Conservation (phyloP, 1,140 invertebrate genomes). For the Drosophila melanica region DNA sequence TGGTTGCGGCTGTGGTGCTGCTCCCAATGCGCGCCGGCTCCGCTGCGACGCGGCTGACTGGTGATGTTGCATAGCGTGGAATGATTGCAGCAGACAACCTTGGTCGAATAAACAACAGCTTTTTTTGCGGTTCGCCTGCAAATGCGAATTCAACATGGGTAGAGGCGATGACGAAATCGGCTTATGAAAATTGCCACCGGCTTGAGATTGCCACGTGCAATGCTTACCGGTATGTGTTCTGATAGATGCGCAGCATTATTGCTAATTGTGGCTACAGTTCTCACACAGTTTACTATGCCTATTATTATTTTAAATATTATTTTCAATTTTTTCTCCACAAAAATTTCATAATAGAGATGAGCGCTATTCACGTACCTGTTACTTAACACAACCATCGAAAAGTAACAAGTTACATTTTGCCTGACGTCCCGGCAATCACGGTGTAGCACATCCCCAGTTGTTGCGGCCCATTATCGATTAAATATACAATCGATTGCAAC, state of each 20-base stretch:
- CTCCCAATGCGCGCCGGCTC: slow-evolving; percentile 40
- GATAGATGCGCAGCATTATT: slow-evolving; percentile 77
- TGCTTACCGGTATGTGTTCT: slow-evolving; percentile 72
- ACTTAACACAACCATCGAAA: slow-evolving; percentile 30
- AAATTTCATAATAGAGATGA: slow-evolving; percentile 55
- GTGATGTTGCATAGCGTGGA: slow-evolving; percentile 73
- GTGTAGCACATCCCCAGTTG: slow-evolving; percentile 3
- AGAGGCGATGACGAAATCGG: slow-evolving; percentile 70
- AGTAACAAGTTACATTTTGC: slow-evolving; percentile 13
- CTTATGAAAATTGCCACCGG: slow-evolving; percentile 26
- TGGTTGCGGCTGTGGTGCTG: slow-evolving; percentile 41
- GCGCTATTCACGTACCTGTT: slow-evolving; percentile 32
- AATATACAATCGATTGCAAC: neutral
- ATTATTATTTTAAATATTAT: slow-evolving; percentile 45
- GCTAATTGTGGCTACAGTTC: slow-evolving; percentile 49
- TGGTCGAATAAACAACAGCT: slow-evolving; percentile 75
- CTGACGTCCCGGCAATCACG: neutral
- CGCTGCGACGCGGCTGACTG: slow-evolving; percentile 40
- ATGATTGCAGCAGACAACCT: slow-evolving; percentile 73
- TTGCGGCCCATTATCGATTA: slow-evolving; percentile 2
- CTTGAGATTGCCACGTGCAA: neutral
- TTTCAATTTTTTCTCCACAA: slow-evolving; percentile 50
- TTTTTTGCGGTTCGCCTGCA: slow-evolving; percentile 66
- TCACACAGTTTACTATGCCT: slow-evolving; percentile 54
- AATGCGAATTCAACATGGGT: slow-evolving; percentile 27